Conservation (phyloP, 1,140 invertebrate genomes). For the Aporrectodea caliginosa region DNA sequence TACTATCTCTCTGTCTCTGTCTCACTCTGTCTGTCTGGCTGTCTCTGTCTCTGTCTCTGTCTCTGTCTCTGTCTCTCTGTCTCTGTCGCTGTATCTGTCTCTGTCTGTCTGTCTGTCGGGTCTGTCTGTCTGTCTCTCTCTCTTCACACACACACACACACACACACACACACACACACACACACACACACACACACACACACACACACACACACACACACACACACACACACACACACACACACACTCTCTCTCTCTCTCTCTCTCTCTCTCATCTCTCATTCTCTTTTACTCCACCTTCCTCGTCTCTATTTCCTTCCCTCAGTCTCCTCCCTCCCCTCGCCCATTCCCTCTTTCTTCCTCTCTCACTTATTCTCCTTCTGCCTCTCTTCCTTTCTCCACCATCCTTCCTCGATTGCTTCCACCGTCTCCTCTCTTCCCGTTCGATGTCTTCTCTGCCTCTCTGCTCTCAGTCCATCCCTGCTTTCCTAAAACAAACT, state of each 20-base stretch:
- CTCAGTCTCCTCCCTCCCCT: background rate
- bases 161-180: constrained; percentile 22
- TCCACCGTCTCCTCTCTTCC: background rate
- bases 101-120: background rate
- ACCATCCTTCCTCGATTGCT: background rate
- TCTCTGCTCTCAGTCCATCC: no score
- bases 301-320: no score
- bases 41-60: background rate
- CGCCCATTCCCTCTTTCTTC: background rate
- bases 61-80: background rate
- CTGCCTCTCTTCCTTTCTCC: no score
- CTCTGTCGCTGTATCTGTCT: background rate
- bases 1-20: background rate
- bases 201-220: constrained; percentile 22
- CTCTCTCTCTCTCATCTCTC: background rate
- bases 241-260: background rate
- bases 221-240: constrained; percentile 22
- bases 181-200: constrained; percentile 21
- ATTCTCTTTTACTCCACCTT: background rate
- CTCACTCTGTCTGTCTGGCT: background rate
- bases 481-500: no score
- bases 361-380: background rate
- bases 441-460: background rate
- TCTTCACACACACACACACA: constrained; percentile 22
- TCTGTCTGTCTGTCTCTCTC: background rate